phyloP scores from a whole-genome alignment of 1,140 invertebrate genomes.

The Steinernema khuongi region DNA sequence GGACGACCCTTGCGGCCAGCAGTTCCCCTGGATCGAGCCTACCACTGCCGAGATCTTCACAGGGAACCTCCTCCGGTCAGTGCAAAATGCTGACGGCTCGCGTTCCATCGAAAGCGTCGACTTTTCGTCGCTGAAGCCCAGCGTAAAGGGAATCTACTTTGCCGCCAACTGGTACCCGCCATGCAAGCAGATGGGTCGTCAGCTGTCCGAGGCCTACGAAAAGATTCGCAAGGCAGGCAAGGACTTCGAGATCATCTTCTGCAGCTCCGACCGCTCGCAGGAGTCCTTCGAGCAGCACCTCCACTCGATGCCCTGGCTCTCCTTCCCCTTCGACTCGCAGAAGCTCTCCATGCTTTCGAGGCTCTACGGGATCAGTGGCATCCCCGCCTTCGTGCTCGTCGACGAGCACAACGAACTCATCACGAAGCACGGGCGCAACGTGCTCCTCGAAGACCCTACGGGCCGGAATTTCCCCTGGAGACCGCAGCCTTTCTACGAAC shows the following conservation, averaged over 20 bases:
- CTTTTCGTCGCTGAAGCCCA: constrained; percentile 14
- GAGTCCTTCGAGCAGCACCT: constrained; percentile 29
- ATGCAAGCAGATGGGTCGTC: constrained; percentile 17
- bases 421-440: constrained; percentile 26
- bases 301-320: constrained; percentile 28
- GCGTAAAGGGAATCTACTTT: constrained; percentile 30
- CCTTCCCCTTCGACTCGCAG: constrained; percentile 24
- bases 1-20: constrained; percentile 15
- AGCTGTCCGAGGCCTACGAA: constrained; percentile 26
- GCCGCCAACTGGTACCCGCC: constrained; percentile 34
- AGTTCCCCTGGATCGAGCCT: constrained; percentile 23
- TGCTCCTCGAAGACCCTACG: constrained; percentile 24
- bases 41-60: constrained; percentile 14
- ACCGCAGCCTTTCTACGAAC: constrained; percentile 27
- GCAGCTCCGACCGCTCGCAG: constrained; percentile 25
- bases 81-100: constrained; percentile 24
- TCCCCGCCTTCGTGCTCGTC: constrained; percentile 24
- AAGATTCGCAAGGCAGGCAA: constrained; percentile 9
- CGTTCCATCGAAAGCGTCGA: not conserved
- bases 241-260: constrained; percentile 31
- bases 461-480: constrained; percentile 30
- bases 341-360: constrained; percentile 14
- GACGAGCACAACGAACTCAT: constrained; percentile 27
- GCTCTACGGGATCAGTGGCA: constrained; percentile 29
- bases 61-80: constrained; percentile 10